Evolutionary conservation across 2,113 vertebrate species (phyloP).

Genomic region (Polypterus bichir): DNA sequence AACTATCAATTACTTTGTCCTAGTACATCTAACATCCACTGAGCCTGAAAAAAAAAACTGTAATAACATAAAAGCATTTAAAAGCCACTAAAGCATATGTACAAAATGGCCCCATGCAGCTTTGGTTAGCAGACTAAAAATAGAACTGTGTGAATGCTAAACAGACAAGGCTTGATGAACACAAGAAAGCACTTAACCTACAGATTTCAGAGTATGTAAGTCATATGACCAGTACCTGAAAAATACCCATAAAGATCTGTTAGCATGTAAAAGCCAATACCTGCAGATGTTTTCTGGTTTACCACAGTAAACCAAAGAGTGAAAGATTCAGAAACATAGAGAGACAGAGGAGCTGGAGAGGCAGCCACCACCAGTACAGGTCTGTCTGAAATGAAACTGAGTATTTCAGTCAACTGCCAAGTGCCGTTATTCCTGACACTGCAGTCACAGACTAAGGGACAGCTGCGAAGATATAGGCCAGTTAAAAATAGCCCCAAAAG

Average conservation of each 20-base stretch:
- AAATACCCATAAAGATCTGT: neutral
- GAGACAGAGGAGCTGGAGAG: constrained; percentile 9
- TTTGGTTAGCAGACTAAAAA: constrained; percentile 35
- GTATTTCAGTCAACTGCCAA: constrained; percentile 37
- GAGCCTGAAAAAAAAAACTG: too few relatives aligned
- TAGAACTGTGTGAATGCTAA: constrained; percentile 30
- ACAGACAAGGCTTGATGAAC: constrained; percentile 20
- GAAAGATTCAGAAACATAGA: neutral
- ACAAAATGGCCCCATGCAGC: constrained; percentile 26
- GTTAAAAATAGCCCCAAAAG: constrained; percentile 63
- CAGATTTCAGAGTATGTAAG: constrained; percentile 4
- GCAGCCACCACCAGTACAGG: constrained; percentile 17
- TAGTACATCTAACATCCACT: too few relatives aligned
- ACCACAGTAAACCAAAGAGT: neutral
- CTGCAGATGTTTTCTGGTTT: neutral
- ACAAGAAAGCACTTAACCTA: constrained; percentile 15
- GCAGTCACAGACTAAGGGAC: constrained; percentile 45
- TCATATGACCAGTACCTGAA: neutral
- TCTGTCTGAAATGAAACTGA: constrained; percentile 20
- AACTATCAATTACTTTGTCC: too few relatives aligned
- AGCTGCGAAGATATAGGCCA: constrained; percentile 61
- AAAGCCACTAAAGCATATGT: neutral
- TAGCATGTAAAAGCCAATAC: constrained; percentile 2
- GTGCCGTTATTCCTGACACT: constrained; percentile 41
- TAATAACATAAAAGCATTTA: too few relatives aligned